Conservation (phyloP, 2,797 vertebrate species). For the Macropodus opercularis region DNA sequence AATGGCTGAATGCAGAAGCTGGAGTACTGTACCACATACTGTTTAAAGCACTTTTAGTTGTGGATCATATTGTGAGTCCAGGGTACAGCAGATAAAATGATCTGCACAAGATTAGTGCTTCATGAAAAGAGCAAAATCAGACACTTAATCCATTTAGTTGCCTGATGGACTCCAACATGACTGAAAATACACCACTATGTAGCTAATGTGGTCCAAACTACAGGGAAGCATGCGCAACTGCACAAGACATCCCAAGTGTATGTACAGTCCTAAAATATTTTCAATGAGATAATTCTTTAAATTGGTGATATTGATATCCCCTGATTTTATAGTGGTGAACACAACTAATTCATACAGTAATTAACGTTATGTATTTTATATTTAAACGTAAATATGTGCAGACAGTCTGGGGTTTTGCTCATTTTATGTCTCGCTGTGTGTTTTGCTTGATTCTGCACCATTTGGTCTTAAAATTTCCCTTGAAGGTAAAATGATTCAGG, state of each 20-base stretch:
- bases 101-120: conserved; percentile 10
- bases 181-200: conserved; percentile 7
- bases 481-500: neutral
- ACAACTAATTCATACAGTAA: no score
- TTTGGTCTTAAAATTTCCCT: neutral
- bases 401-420: neutral
- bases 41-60: neutral
- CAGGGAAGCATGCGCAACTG: neutral
- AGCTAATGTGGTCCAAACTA: neutral
- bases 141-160: conserved; percentile 7
- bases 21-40: neutral
- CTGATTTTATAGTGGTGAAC: no score
- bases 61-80: neutral
- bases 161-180: conserved; percentile 5
- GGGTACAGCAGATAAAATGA: conserved; percentile 8
- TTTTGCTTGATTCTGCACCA: neutral
- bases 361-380: no score
- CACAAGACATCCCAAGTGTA: neutral
- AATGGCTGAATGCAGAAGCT: neutral
- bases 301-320: no score
- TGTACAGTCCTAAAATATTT: neutral
- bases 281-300: no score
- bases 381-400: neutral
- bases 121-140: conserved; percentile 15
- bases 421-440: neutral